Conservation (phyloP, 2,888 invertebrate genomes). For the Spodoptera exigua region DNA sequence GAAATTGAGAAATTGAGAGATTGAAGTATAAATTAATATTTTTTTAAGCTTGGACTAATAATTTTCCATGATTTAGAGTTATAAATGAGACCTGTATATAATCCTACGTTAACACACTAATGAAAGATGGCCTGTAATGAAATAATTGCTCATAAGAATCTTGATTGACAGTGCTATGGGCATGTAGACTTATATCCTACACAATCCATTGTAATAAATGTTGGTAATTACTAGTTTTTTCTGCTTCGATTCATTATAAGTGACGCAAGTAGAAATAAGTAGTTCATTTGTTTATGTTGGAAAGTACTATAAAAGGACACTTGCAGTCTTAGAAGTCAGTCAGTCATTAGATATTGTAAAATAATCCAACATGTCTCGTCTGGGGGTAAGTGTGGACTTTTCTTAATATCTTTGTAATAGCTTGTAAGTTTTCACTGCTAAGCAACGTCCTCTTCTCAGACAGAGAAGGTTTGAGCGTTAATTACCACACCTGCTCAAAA, state of each 20-base stretch:
- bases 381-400: conserved; percentile 59
- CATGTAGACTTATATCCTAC: conserved; percentile 42
- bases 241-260: conserved; percentile 16
- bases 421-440: too few relatives aligned
- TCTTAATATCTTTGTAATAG: neutral
- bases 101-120: conserved; percentile 2
- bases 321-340: conserved; percentile 19
- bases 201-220: conserved; percentile 30
- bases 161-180: conserved; percentile 38
- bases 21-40: too few relatives aligned
- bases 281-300: conserved; percentile 5
- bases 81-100: neutral
- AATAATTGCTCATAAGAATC: conserved; percentile 23
- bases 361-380: conserved; percentile 59
- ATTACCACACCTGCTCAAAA: too few relatives aligned
- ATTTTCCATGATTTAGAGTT: too few relatives aligned
- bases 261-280: conserved; percentile 18
- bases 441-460: too few relatives aligned
- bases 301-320: conserved; percentile 39
- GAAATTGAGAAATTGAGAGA: too few relatives aligned
- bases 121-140: conserved; percentile 26
- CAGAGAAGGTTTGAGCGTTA: too few relatives aligned
- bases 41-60: too few relatives aligned
- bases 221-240: conserved; percentile 26
- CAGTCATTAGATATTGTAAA: conserved; percentile 31